phyloP scores from a whole-genome alignment of 1,140 invertebrate species.

The Dufourea novaeangliae region DNA sequence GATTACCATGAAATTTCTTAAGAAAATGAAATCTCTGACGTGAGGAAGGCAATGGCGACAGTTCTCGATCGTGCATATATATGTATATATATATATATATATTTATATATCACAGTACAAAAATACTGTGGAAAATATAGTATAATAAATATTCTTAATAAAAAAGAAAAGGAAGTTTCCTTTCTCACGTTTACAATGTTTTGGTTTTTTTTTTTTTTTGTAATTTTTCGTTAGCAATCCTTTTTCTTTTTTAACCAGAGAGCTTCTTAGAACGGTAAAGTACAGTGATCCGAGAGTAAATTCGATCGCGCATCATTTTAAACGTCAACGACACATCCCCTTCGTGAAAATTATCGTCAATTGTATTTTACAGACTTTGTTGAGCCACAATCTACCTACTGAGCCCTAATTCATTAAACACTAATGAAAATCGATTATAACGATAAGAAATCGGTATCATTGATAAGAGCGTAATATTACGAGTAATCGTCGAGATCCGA shows the following conservation, averaged over 20 bases:
- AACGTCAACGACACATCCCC: conserved; percentile 58
- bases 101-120: conserved; percentile 45
- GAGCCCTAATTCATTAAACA: conserved; percentile 71
- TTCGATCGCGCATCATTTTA: conserved; percentile 40
- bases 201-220: conserved; percentile 1
- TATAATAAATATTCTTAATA: conserved; percentile 40
- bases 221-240: not conserved
- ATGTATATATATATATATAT: not conserved
- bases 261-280: conserved; percentile 3
- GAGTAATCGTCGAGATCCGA: conserved; percentile 69
- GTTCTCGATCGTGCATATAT: conserved; percentile 31
- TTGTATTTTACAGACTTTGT: conserved; percentile 70
- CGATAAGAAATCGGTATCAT: conserved; percentile 71
- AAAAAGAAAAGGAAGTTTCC: conserved; percentile 46
- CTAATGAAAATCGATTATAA: conserved; percentile 71
- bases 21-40: conserved; percentile 19
- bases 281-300: conserved; percentile 18
- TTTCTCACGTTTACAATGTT: conserved; percentile 31
- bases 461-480: conserved; percentile 55
- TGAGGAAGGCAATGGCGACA: conserved; percentile 44
- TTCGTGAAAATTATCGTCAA: conserved; percentile 67
- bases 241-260: not conserved
- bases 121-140: conserved; percentile 51
- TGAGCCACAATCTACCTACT: conserved; percentile 68
- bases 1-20: not conserved